Percentiles rank a stretch among this genome's conserved stretches.
phyloP scores from a whole-genome alignment of 2,113 vertebrate genomes.

The Dermatemys mawii region DNA sequence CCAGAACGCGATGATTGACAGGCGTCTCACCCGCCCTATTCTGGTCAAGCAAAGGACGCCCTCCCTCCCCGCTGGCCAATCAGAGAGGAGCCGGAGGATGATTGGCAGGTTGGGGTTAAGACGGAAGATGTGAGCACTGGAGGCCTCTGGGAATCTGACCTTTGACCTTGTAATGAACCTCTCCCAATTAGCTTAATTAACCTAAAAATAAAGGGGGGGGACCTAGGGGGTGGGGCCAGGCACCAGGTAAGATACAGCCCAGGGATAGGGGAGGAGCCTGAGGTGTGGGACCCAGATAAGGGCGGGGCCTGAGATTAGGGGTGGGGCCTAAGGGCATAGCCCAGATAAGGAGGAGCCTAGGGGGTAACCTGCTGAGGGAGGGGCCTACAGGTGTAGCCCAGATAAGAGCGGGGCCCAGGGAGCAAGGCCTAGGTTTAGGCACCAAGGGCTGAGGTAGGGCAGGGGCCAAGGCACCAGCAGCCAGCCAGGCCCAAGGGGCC shows the following conservation, averaged over 20 bases:
- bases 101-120: background rate
- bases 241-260: no score
- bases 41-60: background rate
- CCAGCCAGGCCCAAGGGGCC: background rate
- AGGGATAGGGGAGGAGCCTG: background rate
- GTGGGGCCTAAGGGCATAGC: background rate
- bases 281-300: no score
- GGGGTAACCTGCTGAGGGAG: no score
- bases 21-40: background rate
- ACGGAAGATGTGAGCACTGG: no score
- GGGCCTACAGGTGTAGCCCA: no score
- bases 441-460: background rate
- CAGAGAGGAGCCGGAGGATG: rapidly evolving
- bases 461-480: no score
- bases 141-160: background rate
- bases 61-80: background rate
- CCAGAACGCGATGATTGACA: background rate
- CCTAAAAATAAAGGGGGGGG: background rate
- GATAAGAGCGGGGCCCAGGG: background rate
- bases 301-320: background rate
- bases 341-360: background rate
- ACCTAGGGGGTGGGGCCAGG: background rate
- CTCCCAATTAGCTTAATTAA: background rate
- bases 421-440: no score
- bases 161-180: background rate